Evolutionary conservation across 2,797 vertebrate species (phyloP).

Genomic region (Cynodonichthys magdalenae): DNA sequence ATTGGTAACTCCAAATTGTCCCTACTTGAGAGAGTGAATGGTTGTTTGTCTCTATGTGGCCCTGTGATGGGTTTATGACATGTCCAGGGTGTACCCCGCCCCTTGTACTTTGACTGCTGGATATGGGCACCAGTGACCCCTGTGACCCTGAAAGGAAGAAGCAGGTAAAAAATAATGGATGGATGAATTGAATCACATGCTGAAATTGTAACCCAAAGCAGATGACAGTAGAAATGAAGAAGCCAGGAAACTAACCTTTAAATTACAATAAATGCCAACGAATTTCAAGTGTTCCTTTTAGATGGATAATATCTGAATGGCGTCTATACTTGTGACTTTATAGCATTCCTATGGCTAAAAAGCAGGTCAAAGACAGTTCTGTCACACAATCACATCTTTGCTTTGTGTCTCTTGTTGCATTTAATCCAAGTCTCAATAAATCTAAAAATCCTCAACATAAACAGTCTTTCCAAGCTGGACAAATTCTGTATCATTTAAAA

Average conservation of each 20-base stretch:
- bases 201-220: not conserved
- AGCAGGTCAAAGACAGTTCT: constrained; percentile 11
- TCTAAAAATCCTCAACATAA: constrained; percentile 21
- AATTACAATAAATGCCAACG: constrained; percentile 7
- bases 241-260: constrained; percentile 5
- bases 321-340: constrained; percentile 21
- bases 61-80: no score
- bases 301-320: constrained; percentile 14
- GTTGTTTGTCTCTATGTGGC: no score
- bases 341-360: constrained; percentile 14
- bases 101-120: no score
- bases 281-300: constrained; percentile 14
- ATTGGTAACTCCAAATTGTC: no score
- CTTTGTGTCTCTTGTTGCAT: constrained; percentile 9
- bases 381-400: constrained; percentile 26
- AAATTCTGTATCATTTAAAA: constrained; percentile 1
- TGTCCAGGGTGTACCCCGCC: no score
- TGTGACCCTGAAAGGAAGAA: no score
- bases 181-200: no score
- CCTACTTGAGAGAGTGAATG: no score
- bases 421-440: constrained; percentile 15
- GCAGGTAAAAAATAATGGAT: no score
- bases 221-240: not conserved
- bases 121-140: no score
- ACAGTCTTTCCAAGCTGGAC: not conserved